Evolutionary conservation across 2,113 vertebrate species (phyloP).

Genomic region (Semnopithecus entellus): DNA sequence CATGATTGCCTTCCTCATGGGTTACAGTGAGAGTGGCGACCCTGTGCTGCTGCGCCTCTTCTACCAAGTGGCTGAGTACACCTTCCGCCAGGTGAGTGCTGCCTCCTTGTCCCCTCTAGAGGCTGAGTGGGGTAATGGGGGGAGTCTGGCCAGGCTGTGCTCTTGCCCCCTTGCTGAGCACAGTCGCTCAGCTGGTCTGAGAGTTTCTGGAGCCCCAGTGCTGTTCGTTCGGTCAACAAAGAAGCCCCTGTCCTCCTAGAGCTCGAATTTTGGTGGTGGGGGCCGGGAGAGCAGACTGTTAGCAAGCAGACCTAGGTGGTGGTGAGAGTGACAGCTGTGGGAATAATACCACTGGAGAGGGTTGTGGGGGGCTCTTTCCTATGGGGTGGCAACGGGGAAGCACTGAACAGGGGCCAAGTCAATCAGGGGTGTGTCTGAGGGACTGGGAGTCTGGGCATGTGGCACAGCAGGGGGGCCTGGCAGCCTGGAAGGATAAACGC

Average conservation of each 20-base stretch:
- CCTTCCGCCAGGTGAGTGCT: conserved; percentile 86
- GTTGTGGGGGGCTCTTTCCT: not conserved
- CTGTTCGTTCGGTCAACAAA: not conserved
- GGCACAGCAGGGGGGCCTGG: not conserved
- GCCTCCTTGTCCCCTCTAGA: not conserved
- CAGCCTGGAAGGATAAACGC: not conserved
- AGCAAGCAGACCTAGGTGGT: not conserved
- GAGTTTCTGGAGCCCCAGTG: not conserved
- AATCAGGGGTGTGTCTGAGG: not conserved
- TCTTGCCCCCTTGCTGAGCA: not conserved
- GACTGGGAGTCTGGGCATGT: too few species aligned
- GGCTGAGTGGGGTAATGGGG: not conserved
- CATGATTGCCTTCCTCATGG: conserved; percentile 92
- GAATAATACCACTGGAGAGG: too few species aligned
- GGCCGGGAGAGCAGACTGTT: not conserved
- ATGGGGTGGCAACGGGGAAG: not conserved
- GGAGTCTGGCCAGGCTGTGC: too few species aligned
- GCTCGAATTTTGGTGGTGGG: not conserved
- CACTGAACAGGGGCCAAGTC: not conserved
- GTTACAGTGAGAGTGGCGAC: conserved; percentile 85
- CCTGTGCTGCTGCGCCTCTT: conserved; percentile 85
- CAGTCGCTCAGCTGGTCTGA: not conserved
- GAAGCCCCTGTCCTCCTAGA: not conserved
- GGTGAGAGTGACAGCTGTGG: not conserved
- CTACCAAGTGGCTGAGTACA: conserved; percentile 87